These are phyloP conservation scores for Drosophila bunnanda DNA, from an alignment of 2,888 invertebrate species.

Conservation along the genomic window DNA sequence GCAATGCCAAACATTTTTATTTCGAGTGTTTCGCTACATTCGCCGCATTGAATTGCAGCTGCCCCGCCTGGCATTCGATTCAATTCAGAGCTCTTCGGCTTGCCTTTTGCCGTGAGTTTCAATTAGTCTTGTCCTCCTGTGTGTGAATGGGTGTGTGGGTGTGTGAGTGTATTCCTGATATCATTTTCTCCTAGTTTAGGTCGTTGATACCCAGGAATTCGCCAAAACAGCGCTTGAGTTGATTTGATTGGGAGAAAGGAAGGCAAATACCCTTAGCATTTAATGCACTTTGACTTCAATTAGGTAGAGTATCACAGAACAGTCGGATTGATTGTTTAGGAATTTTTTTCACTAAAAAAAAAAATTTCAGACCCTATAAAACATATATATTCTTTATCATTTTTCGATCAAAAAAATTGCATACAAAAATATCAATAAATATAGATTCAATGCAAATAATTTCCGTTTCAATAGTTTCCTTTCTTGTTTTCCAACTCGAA, in stretches of 20 bases:
- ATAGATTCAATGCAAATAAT: no score
- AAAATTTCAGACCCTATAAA: no score
- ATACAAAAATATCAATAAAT: no score
- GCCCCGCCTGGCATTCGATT: slow-evolving; percentile 24
- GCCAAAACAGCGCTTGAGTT: slow-evolving; percentile 4
- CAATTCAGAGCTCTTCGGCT: slow-evolving; percentile 13
- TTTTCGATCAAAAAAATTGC: no score
- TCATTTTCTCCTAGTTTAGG: slow-evolving; percentile 23
- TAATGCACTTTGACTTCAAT: neutral
- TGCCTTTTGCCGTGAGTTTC: slow-evolving; percentile 32
- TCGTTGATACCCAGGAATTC: slow-evolving; percentile 18
- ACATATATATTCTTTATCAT: no score
- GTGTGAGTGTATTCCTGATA: slow-evolving; percentile 3
- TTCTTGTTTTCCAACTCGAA: neutral
- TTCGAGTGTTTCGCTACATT: slow-evolving; percentile 30
- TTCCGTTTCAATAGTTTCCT: no score
- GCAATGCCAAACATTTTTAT: slow-evolving; percentile 53
- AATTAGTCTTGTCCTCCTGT: slow-evolving; percentile 20
- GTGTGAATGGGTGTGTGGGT: neutral
- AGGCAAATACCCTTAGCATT: neutral
- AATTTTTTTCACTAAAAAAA: neutral
- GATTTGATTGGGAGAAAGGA: slow-evolving; percentile 6
- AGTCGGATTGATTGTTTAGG: no score
- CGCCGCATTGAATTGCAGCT: slow-evolving; percentile 26
- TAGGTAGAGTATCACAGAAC: neutral